Base-by-base conservation (phyloP, 2,888 invertebrate species). In the Metellina segmentata region DNA sequence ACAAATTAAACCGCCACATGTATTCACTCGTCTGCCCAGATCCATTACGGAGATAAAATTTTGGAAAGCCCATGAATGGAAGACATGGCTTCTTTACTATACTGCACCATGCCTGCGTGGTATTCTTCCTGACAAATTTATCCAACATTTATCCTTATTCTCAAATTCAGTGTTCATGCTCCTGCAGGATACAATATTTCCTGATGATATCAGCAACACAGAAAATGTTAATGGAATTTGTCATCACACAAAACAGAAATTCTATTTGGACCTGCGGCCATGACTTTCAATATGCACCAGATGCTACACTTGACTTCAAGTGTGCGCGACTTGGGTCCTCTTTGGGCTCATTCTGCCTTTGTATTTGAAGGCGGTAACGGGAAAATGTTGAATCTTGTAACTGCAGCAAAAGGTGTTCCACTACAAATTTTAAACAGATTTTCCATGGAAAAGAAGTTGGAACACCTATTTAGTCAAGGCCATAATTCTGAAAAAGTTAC, bases 261-360 rank as follows among this genome's bases (percentile, higher is more conserved):
- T n/a, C 51, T 71, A 5, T 82, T 71, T 82, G 82, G 71, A 48
- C 49, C 82, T 82, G 82, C 82, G 13, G 71, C 82, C 49, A 82
- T 82, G 71, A 71, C 82, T 13, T 69, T 82, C 0, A 52, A 81
- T 19, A n/a, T 81, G 61, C 61, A 81, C 20, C 81, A 81, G 34
- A 53, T 81, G 61, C 7, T 81, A 8, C 81, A 81, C 69, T 6
- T 61, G n/a, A 48, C 81, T 7, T 20, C 81, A 61, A 81, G 61
- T 81, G 70, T 82, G 48, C 82, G 82, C 20, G 82, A 82, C 82
- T 82, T 82, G 82, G 82, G 69, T 70, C 82, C 82, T 48, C 82
- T 82, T 70, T 82, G 82, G 82, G 82, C 82, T 71, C 9, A 71
- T 71, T 82, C 71, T n/a, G 51, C 79, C 20, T 85, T 85, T 85